phyloP scores from a whole-genome alignment of 2,113 vertebrate genomes.

The Chloropsis hardwickii region DNA sequence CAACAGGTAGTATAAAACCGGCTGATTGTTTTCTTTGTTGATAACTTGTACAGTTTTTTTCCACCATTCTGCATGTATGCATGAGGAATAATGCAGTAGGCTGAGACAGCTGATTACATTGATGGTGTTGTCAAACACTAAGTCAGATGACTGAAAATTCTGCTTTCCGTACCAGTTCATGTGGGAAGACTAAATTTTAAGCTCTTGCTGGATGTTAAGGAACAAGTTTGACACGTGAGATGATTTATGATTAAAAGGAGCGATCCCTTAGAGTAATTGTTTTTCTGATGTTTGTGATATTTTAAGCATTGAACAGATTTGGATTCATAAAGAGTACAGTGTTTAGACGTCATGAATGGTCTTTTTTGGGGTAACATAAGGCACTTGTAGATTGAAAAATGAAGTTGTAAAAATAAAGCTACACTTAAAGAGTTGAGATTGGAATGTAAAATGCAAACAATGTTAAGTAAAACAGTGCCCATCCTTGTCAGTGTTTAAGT shows the following conservation, averaged over 20 bases:
- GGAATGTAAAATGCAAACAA: neutral
- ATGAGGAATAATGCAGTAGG: neutral
- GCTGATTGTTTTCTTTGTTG: neutral
- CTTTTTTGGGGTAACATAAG: neutral
- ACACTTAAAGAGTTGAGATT: neutral
- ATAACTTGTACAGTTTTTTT: neutral
- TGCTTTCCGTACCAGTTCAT: neutral
- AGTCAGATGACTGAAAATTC: neutral
- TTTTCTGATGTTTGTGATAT: neutral
- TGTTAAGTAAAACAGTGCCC: neutral
- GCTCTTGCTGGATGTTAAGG: neutral
- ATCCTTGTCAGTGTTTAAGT: neutral
- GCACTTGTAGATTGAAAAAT: neutral
- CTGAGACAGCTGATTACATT: neutral
- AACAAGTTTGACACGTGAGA: rapidly evolving
- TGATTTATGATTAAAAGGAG: neutral
- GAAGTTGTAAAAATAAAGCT: neutral
- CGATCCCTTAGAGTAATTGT: neutral
- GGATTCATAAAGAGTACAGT: rapidly evolving
- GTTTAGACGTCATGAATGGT: neutral
- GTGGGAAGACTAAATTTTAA: neutral
- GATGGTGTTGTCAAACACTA: neutral
- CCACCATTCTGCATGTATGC: neutral
- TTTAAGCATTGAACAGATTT: neutral
- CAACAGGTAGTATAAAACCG: neutral